Conservation (phyloP, 1,140 invertebrate genomes). For the Andricus grossulariae region DNA sequence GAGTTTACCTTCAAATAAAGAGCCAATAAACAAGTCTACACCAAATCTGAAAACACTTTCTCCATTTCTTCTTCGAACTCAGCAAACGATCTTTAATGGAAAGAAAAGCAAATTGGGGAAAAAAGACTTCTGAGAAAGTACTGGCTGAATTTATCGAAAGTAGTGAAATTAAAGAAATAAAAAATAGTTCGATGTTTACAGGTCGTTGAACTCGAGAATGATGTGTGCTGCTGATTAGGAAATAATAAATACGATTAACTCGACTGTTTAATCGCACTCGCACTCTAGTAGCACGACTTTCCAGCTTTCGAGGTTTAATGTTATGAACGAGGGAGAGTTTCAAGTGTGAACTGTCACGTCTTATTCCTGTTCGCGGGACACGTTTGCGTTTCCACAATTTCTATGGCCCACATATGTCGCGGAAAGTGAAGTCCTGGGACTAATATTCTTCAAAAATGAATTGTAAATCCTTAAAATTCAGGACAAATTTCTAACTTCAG, state of each 20-base stretch:
- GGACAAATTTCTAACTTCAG: too few species aligned
- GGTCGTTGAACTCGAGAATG: conserved; percentile 1
- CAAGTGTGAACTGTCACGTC: conserved; percentile 21
- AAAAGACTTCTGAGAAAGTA: background rate
- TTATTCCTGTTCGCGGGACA: background rate
- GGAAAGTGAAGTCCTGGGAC: background rate
- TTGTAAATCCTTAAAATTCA: too few species aligned
- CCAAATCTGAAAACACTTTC: too few species aligned
- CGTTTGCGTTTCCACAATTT: conserved; percentile 28
- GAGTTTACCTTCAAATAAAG: too few species aligned
- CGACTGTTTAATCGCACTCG: background rate
- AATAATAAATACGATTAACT: conserved; percentile 26
- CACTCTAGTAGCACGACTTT: background rate
- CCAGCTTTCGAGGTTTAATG: conserved; percentile 10
- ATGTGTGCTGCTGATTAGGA: conserved; percentile 15
- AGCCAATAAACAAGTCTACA: too few species aligned
- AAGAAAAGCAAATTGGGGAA: background rate
- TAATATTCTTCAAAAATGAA: background rate
- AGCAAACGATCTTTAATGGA: too few species aligned
- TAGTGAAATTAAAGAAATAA: conserved; percentile 13
- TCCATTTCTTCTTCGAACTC: too few species aligned
- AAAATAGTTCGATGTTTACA: background rate
- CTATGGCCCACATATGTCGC: conserved; percentile 2
- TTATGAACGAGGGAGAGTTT: background rate
- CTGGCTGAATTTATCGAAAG: conserved; percentile 6